Evolutionary conservation across 2,888 invertebrate species (phyloP).

Genomic region (Hirtodrosophila duncani): DNA sequence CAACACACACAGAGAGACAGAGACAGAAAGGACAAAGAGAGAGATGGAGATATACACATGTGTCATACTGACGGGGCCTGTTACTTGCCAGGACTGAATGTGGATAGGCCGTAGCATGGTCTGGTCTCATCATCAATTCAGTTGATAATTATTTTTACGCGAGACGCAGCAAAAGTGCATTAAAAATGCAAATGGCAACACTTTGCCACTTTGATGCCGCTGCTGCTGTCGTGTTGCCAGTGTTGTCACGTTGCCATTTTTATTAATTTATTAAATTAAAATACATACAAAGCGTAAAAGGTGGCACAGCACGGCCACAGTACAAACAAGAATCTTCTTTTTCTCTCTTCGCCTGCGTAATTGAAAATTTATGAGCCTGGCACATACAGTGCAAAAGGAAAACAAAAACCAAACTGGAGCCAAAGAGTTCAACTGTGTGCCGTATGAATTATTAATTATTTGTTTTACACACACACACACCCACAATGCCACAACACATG

Average conservation of each 20-base stretch:
- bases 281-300: slow-evolving; percentile 32
- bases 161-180: slow-evolving; percentile 62
- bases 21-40: background rate
- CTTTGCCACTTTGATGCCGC: slow-evolving; percentile 74
- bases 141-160: slow-evolving; percentile 75
- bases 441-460: slow-evolving; percentile 74
- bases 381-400: slow-evolving; percentile 29
- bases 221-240: slow-evolving; percentile 43
- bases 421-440: slow-evolving; percentile 58
- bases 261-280: slow-evolving; percentile 73
- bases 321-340: no score
- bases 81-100: no score
- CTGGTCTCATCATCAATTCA: slow-evolving; percentile 65
- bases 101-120: no score
- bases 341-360: slow-evolving; percentile 57
- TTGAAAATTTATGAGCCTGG: slow-evolving; percentile 64
- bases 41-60: no score
- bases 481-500: background rate
- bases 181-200: slow-evolving; percentile 76
- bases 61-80: no score
- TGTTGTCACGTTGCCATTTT: slow-evolving; percentile 72
- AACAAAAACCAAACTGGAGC: slow-evolving; percentile 8
- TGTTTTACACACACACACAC: slow-evolving; percentile 54
- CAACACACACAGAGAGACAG: no score
- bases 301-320: slow-evolving; percentile 17